Evolutionary conservation across 2,113 vertebrate species (phyloP), one percentile per base, ranked within the genome.

Genomic region (Menura novaehollandiae): DNA sequence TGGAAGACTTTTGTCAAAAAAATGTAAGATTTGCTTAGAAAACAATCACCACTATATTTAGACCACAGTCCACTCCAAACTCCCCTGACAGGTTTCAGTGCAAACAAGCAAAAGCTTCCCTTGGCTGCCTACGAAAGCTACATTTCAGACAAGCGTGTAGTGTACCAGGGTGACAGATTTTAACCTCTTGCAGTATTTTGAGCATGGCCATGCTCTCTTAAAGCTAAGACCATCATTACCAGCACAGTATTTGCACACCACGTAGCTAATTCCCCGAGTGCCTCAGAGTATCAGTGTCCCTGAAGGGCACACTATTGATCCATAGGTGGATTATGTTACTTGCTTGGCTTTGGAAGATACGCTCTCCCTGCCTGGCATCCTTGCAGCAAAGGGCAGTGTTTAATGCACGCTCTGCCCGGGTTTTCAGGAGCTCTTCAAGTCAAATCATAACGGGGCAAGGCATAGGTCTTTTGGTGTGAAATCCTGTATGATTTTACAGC

Each of bases 1-100:
- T 83, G 87, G 84, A 97, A 81, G 63, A 88, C 71, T 87, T 82
- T 75, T 97, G 89, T 91, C 76, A 66, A 83, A 95, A 95, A 95
- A 88, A 52, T 15, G 32, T 84, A 80, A 68, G 77, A 89, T 94
- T 96, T 96, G 69, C 75, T 88, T 85, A 62, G 91, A 88, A 95
- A 97, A 97, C 71, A 94, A 93, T 73, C 64, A 53, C 60, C 1
- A 23, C 58, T 93, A 77, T 82, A 91, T 95, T 93, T 84, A 96
- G 41, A 89, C 63, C 72, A 72, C 56, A 91, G 94, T 73, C 95
- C 73, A 84, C 56, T 92, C 74, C 92, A 87, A 83, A 72, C 53
- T 89, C 93, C 85, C 59, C 59, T 62, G 80, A 91, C 44, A 89
- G 53, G 87, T 89, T 91, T 94, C 77, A 94, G 85, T n/a, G 88